Evolutionary conservation across 2,888 invertebrate genomes (phyloP).

Genomic region (Hydriomena furcata): DNA sequence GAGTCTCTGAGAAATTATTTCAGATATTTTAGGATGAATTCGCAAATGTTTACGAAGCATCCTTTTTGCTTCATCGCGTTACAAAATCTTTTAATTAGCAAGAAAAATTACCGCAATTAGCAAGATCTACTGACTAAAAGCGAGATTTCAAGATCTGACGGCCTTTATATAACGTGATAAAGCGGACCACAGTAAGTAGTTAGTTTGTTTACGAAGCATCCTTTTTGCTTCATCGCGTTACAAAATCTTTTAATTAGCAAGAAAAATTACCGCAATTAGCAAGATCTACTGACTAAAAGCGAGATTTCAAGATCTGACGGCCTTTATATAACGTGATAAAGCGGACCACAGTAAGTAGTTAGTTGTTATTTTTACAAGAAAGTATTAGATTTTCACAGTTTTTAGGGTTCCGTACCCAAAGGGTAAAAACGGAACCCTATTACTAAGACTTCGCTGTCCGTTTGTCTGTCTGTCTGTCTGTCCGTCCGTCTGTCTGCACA

Average conservation of each 20-base stretch:
- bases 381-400: too few relatives aligned
- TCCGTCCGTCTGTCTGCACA: too few relatives aligned
- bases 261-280: slow-evolving; percentile 58
- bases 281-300: slow-evolving; percentile 42
- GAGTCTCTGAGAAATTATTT: not conserved
- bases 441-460: too few relatives aligned
- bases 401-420: too few relatives aligned
- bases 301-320: not conserved
- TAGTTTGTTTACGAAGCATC: slow-evolving; percentile 16
- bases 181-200: too few relatives aligned
- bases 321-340: not conserved
- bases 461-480: too few relatives aligned
- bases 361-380: too few relatives aligned
- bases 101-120: slow-evolving; percentile 59
- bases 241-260: slow-evolving; percentile 54
- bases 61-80: slow-evolving; percentile 43
- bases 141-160: too few relatives aligned
- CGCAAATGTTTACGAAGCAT: slow-evolving; percentile 13
- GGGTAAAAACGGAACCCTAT: too few relatives aligned
- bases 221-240: slow-evolving; percentile 43
- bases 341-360: too few relatives aligned
- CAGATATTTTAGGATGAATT: slow-evolving; percentile 5
- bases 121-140: slow-evolving; percentile 43
- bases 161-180: too few relatives aligned
- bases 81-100: slow-evolving; percentile 53